Evolutionary conservation across 2,113 vertebrate species (phyloP), one percentile per base, ranked within the genome.

Genomic region (Rhombomys opimus): DNA sequence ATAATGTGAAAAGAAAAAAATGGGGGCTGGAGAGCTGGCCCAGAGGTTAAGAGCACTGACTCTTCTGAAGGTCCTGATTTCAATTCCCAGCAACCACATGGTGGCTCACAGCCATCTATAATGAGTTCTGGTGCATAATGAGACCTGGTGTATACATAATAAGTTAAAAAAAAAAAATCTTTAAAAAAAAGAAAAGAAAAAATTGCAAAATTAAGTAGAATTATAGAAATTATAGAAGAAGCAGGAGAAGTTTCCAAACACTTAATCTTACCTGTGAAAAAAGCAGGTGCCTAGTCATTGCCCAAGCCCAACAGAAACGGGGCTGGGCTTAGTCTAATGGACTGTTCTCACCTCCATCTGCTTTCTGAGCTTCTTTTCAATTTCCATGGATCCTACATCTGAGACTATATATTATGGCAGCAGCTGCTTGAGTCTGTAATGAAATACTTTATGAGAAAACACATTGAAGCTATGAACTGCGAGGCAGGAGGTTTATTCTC

Each of bases 401-500:
- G 75, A 97, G 94, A 46, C 67, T 50, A 1, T 87, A 92, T 91
- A 97, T 97, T 95, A 95, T n/a, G 80, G 80, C 0, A 15, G 70
- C 93, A 97, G 95, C 95, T 98, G 97, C 88, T 93, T 75, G 82
- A 92, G 89, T 95, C 90, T 89, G 81, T 94, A 96, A 97, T 95
- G 95, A 95, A 96, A 95, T 96, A 94, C 76, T 95, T 97, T 95
- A 97, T 96, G 97, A 63, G 97, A 80, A 89, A 93, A 52, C 92
- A 94, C 89, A 93, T 78, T 78, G 93, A 59, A 95, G 92, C 90
- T 65, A 70, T 63, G 73, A 97, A 92, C 73, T 59, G 59, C 75
- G 93, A 97, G 78, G 35, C 80, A 32, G 90, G 77, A 78, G 90
- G 88, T 25, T 93, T 93, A 85, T 92, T 96, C 96, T 97, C 81